Conservation (phyloP, 2,888 invertebrate species). For the Latrodectus hesperus region DNA sequence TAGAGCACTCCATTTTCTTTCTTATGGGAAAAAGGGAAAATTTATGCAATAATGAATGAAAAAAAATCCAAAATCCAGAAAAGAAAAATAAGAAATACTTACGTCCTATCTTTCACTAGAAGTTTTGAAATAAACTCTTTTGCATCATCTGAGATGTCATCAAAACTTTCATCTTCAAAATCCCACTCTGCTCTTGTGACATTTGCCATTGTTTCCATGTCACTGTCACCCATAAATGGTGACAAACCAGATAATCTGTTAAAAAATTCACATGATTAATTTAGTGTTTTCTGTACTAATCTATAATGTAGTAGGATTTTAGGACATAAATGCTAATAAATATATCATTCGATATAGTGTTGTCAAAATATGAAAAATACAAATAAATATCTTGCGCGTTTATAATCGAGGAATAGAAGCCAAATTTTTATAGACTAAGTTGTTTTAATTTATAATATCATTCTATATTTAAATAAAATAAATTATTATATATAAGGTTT, state of each 20-base stretch:
- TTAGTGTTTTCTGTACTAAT: not conserved
- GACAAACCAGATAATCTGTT: constrained; percentile 89
- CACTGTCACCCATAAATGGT: constrained; percentile 99
- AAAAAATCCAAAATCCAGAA: not conserved
- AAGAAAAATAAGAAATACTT: constrained; percentile 77
- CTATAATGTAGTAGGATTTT: not conserved
- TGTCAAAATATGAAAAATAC: no score
- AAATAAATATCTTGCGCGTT: no score
- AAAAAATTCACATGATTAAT: constrained; percentile 23
- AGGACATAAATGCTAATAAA: no score
- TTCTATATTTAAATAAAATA: no score
- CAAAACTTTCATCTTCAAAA: constrained; percentile 97
- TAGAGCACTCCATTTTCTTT: not conserved
- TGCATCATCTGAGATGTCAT: constrained; percentile 93
- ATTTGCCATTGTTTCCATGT: constrained; percentile 98
- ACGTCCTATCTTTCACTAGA: constrained; percentile 93
- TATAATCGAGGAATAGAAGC: no score
- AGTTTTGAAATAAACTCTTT: constrained; percentile 96
- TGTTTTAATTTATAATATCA: no score
- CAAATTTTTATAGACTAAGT: no score
- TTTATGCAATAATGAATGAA: not conserved
- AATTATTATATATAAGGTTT: no score
- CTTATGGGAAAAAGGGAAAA: not conserved
- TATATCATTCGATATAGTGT: no score
- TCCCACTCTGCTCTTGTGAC: constrained; percentile 97